These are phyloP conservation scores for Sycobia sp. DNA, from an alignment of 1,140 invertebrate species.

Conservation along the genomic window DNA sequence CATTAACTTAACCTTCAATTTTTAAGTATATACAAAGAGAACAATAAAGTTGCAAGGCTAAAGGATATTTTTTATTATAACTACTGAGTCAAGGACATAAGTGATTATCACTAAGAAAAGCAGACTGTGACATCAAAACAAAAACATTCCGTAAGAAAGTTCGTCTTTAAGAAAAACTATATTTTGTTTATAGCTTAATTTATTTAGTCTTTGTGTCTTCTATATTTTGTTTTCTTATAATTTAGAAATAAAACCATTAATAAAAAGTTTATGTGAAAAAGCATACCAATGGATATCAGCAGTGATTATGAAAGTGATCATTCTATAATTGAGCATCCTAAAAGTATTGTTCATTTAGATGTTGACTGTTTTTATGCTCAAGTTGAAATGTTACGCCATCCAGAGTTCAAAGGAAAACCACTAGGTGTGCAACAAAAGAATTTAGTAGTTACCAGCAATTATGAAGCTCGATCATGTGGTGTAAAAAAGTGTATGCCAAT, in stretches of 20 bases:
- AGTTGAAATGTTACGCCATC: slow-evolving; percentile 77
- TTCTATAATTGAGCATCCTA: slow-evolving; percentile 58
- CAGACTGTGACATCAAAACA: slow-evolving; percentile 24
- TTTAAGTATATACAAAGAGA: slow-evolving; percentile 28
- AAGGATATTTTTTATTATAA: slow-evolving; percentile 26
- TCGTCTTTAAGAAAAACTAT: no score
- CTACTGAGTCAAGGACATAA: slow-evolving; percentile 20
- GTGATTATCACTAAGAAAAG: slow-evolving; percentile 22
- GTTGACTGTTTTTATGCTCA: slow-evolving; percentile 84
- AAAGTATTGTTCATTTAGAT: slow-evolving; percentile 76
- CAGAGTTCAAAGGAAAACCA: slow-evolving; percentile 68
- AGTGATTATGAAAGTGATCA: slow-evolving; percentile 48
- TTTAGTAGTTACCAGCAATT: slow-evolving; percentile 80
- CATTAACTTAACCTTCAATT: slow-evolving; percentile 32
- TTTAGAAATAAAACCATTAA: slow-evolving; percentile 4
- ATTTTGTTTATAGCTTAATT: slow-evolving; percentile 18
- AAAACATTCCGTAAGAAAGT: slow-evolving; percentile 28
- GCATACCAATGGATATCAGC: slow-evolving; percentile 50
- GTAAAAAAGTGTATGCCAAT: slow-evolving; percentile 77
- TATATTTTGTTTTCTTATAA: slow-evolving; percentile 7
- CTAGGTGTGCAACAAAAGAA: slow-evolving; percentile 81
- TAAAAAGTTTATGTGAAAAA: slow-evolving; percentile 30
- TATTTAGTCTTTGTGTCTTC: slow-evolving; percentile 17
- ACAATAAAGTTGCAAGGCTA: slow-evolving; percentile 31
- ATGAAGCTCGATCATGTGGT: slow-evolving; percentile 73